Evolutionary conservation across 2,888 invertebrate genomes (phyloP).

Genomic region (Pheosia gnoma): DNA sequence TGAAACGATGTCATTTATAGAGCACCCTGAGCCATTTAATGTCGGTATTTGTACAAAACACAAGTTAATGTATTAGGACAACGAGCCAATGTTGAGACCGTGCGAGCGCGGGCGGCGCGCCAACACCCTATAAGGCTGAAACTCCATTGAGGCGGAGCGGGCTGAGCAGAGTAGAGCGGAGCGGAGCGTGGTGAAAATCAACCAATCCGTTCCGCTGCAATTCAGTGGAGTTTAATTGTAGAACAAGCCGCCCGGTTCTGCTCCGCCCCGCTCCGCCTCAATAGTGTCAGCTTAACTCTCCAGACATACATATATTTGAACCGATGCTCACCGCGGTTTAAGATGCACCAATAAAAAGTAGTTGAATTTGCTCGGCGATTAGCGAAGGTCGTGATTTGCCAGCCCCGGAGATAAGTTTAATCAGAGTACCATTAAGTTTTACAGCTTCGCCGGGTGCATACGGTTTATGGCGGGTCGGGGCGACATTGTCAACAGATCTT

Average conservation of each 20-base stretch:
- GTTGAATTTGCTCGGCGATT: conserved; percentile 58
- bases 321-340: conserved; percentile 45
- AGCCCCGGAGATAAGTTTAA: conserved; percentile 78
- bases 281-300: conserved; percentile 11
- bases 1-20: conserved; percentile 27
- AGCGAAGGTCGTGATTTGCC: conserved; percentile 70
- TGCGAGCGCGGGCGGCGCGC: conserved; percentile 49
- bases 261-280: no score
- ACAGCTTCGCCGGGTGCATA: conserved; percentile 79
- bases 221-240: no score
- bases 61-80: conserved; percentile 54
- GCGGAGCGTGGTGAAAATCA: no score
- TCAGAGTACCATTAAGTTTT: conserved; percentile 82
- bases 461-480: conserved; percentile 78
- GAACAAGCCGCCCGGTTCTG: no score
- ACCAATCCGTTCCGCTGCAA: no score
- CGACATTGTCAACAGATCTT: conserved; percentile 84
- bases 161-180: no score
- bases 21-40: conserved; percentile 40
- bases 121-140: conserved; percentile 45
- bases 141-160: conserved; percentile 29
- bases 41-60: conserved; percentile 43
- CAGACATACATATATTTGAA: conserved; percentile 40
- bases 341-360: conserved; percentile 47
- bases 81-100: conserved; percentile 44